Evolutionary conservation across 2,797 vertebrate genomes (phyloP).

Genomic region (Leuciscus waleckii): DNA sequence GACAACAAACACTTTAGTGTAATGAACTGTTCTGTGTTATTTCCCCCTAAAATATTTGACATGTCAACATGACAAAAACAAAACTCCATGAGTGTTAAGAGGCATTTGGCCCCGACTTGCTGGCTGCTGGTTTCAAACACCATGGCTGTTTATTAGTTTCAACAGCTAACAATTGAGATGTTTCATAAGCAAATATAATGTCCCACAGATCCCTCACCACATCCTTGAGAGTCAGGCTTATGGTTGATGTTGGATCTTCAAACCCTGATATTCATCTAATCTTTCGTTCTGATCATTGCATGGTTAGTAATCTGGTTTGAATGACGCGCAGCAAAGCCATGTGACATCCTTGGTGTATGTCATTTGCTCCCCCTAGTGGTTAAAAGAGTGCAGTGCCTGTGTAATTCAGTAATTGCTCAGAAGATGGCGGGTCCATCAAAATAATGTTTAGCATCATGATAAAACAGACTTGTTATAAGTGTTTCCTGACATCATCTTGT

Average conservation of each 20-base stretch:
- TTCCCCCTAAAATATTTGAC: constrained; percentile 82
- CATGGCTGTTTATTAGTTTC: constrained; percentile 49
- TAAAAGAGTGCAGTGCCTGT: not conserved
- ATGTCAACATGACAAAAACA: constrained; percentile 79
- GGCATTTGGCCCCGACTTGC: constrained; percentile 37
- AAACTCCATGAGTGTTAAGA: constrained; percentile 66
- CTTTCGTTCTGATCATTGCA: not conserved
- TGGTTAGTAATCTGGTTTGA: not conserved
- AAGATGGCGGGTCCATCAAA: not conserved
- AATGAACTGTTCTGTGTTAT: constrained; percentile 65
- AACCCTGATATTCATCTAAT: constrained; percentile 26
- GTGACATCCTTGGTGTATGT: not conserved
- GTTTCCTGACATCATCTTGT: not conserved
- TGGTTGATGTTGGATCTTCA: constrained; percentile 4
- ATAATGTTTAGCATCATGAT: not conserved
- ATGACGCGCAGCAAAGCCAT: not conserved
- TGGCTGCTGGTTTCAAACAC: constrained; percentile 47
- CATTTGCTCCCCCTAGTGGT: constrained; percentile 44
- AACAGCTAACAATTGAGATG: constrained; percentile 43
- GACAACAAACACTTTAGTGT: constrained; percentile 72
- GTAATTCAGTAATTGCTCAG: not conserved
- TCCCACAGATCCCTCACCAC: constrained; percentile 1
- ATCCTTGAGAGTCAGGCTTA: not conserved
- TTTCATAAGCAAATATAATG: constrained; percentile 56
- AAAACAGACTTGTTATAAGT: not conserved